phyloP scores from a whole-genome alignment of 2,888 invertebrate genomes.

The Dasypogon diadema region DNA sequence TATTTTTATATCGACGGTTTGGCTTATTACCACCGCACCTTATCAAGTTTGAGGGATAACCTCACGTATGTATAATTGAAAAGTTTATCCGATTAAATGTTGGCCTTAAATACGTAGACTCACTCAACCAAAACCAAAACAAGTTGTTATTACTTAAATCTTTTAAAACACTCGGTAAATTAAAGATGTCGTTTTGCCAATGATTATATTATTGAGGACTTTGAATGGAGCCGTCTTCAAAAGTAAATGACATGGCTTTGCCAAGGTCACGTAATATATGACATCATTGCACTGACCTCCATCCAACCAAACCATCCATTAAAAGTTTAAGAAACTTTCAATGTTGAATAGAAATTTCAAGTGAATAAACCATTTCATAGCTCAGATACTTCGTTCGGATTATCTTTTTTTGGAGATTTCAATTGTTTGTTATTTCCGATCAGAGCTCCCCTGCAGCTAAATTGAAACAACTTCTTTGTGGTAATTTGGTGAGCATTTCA shows the following conservation, averaged over 20 bases:
- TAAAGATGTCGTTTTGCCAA: no score
- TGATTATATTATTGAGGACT: not conserved
- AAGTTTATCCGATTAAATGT: no score
- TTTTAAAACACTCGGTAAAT: no score
- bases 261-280: constrained; percentile 5
- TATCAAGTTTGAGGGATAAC: no score
- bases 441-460: not conserved
- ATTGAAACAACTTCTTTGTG: not conserved
- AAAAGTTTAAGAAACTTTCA: constrained; percentile 41
- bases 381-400: not conserved
- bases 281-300: constrained; percentile 30
- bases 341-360: constrained; percentile 38
- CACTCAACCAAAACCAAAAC: no score
- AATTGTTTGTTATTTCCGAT: not conserved
- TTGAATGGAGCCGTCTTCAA: not conserved
- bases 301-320: not conserved
- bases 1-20: no score
- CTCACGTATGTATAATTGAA: no score
- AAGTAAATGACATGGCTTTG: not conserved
- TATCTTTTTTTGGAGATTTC: constrained; percentile 15
- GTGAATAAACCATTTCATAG: constrained; percentile 36
- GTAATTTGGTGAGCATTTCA: not conserved
- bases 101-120: no score
- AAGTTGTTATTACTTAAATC: no score
- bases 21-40: no score